Conservation (phyloP, 2,888 invertebrate species). For the Piscicola geometra region DNA sequence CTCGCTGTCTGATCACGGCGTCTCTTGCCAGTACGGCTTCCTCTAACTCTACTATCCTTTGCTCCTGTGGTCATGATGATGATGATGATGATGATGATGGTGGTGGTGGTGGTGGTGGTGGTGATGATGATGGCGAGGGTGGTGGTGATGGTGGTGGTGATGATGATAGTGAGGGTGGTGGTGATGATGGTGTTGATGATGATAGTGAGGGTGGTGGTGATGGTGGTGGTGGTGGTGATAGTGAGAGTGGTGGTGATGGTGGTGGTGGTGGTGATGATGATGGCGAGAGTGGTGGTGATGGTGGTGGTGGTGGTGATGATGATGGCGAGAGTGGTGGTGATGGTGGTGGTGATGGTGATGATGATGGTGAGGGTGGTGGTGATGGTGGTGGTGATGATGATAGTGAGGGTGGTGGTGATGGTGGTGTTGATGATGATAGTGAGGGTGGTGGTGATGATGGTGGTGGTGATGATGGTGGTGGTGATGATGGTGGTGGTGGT, state of each 20-base stretch:
- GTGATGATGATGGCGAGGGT: conserved; percentile 2
- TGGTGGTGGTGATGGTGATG: conserved; percentile 11
- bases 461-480: no score
- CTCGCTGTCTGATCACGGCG: neutral
- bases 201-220: conserved; percentile 1
- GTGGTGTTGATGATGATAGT: no score
- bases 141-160: conserved; percentile 10
- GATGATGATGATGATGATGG: conserved; percentile 8
- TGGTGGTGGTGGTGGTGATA: conserved; percentile 6
- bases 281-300: conserved; percentile 21
- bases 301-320: conserved; percentile 21
- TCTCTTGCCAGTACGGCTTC: neutral
- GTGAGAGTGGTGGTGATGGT: neutral
- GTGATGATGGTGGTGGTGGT: no score
- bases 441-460: no score
- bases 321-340: conserved; percentile 7
- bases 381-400: no score
- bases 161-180: conserved; percentile 1
- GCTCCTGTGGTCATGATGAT: neutral
- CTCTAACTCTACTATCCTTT: neutral
- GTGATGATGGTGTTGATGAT: conserved; percentile 8
- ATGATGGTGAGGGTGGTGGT: no score
- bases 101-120: neutral
- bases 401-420: no score
- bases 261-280: neutral